Evolutionary conservation across 2,797 vertebrate genomes (phyloP), one percentile per base, ranked within the genome.

Genomic region (Gallinago stenura): DNA sequence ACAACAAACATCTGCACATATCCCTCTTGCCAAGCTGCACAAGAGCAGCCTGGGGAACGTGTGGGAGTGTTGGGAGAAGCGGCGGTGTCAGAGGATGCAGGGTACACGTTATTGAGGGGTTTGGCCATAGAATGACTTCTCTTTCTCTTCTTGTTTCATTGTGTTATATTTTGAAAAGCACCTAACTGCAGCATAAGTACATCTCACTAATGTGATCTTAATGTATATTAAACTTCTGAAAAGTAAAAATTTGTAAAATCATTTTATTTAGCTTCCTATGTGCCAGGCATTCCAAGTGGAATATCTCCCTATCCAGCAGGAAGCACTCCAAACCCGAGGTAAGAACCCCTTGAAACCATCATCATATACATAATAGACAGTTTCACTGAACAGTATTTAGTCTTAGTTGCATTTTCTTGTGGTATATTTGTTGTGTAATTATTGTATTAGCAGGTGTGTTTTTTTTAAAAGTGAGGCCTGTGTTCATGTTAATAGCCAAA

Each of bases 231-330:
- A 51, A 66, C 7, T 73, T 56, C 24, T 76, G 35, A 70, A 81
- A 72, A 90, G 10, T 92, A 93, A 94, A 97, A 95, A 61, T 94
- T 35, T 30, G 56, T 35, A 73, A 97, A 97, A 66, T 87, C 13
- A 19, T 96, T 97, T 97, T 96, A 18, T 95, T 89, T 97, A 99
- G 99, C 99, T 98, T 99, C 99, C 56, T 99, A 99, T 91, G 99
- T 99, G 98, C 99, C 99, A 7, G 98, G 98, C 89, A 99, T 99
- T 98, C 98, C 99, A 66, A 98, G 98, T 80, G 98, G 98, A 41
- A 98, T 99, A 78, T 98, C 99, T 92, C 83, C 98, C 12, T 99
- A 99, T 35, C 98, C 99, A n/a, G 93, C 99, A n/a, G 98, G 98
- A 96, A 98, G 97, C n/a, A 91, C 98, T 88, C 97, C 99, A 43